Base-by-base conservation (phyloP, 2,797 vertebrate species). In the Cossypha niveicapilla region DNA sequence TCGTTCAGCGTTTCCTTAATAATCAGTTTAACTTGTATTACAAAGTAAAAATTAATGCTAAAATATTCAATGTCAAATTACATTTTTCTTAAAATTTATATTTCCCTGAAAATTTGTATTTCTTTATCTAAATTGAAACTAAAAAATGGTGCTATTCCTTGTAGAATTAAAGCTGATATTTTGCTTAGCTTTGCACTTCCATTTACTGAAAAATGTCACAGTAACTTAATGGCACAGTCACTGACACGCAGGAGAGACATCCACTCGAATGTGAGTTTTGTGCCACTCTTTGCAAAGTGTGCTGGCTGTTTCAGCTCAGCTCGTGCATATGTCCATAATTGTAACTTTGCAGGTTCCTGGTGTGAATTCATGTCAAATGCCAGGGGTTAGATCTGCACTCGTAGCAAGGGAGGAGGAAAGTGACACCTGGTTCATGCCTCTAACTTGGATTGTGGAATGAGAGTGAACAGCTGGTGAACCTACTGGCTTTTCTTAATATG, bases 361-460 rank as follows among this genome's bases (percentile, higher is more conserved):
- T 37, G 39, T 81, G 54, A 89, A 78, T 80, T 67, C 10, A 56
- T 57, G 53, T 77, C 35, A 56, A 50, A 66, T 41, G 65, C 14
- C 73, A 50, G 35, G 28, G 22, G 21, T 65, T 66, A 61, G 16
- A 81, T 25, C 10, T 50, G 15, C 10, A 30, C 24, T 45, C 73
- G 14, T 19, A 54, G 47, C 24, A 50, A 42, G 8, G 13, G 10
- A 86, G n/a, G 19, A 70, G 32, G 51, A 88, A 93, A 82, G 39
- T 28, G 45, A 57, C 60, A 76, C 63, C 35, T 76, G 60, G 63
- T 82, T 35, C 56, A 34, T 35, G 42, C 41, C 57, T 90, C 83
- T 61, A 30, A 72, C 34, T 57, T 61, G n/a, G 19, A 45, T 72
- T 78, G 51, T 57, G 72, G 58, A 91, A 90, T 63, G 50, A 81